Conservation (phyloP, 64 coral and sea anemone genomes). For the Anthopleura sola region DNA sequence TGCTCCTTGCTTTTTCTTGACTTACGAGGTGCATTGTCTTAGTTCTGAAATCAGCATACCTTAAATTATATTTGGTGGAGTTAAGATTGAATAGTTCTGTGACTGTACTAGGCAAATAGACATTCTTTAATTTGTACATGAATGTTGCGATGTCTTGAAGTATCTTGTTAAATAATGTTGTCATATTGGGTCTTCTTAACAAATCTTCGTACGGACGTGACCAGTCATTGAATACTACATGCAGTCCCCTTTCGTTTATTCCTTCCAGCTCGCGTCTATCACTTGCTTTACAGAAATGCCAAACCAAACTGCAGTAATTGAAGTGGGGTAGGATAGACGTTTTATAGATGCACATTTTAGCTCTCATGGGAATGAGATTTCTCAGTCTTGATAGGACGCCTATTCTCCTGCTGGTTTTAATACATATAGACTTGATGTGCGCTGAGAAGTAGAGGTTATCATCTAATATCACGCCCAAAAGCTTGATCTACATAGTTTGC, state of each 20-base stretch:
- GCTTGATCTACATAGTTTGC: too few relatives aligned
- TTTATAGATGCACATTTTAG: slow-evolving; percentile 42
- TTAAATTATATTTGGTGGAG: too few relatives aligned
- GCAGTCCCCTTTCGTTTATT: slow-evolving; percentile 9
- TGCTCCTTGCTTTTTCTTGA: too few relatives aligned
- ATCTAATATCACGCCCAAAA: too few relatives aligned
- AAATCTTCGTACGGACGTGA: not conserved
- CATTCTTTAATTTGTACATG: slow-evolving; percentile 1
- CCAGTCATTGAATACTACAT: not conserved
- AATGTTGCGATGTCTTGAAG: not conserved
- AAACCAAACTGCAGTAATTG: slow-evolving; percentile 28
- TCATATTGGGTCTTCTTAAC: not conserved
- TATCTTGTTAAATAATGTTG: not conserved
- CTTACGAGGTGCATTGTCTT: too few relatives aligned
- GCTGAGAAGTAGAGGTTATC: not conserved
- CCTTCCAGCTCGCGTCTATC: slow-evolving; percentile 30
- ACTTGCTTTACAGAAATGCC: slow-evolving; percentile 45
- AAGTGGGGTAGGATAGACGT: slow-evolving; percentile 35
- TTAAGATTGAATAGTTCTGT: too few relatives aligned
- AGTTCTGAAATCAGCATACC: too few relatives aligned
- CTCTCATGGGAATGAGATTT: slow-evolving; percentile 23
- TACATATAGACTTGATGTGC: slow-evolving; percentile 35
- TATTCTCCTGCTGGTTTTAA: slow-evolving; percentile 32
- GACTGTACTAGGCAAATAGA: too few relatives aligned
- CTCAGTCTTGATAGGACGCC: slow-evolving; percentile 13